These are phyloP conservation scores for Rhabdomys pumilio DNA, from an alignment of 2,797 vertebrate species.

Conservation along the genomic window DNA sequence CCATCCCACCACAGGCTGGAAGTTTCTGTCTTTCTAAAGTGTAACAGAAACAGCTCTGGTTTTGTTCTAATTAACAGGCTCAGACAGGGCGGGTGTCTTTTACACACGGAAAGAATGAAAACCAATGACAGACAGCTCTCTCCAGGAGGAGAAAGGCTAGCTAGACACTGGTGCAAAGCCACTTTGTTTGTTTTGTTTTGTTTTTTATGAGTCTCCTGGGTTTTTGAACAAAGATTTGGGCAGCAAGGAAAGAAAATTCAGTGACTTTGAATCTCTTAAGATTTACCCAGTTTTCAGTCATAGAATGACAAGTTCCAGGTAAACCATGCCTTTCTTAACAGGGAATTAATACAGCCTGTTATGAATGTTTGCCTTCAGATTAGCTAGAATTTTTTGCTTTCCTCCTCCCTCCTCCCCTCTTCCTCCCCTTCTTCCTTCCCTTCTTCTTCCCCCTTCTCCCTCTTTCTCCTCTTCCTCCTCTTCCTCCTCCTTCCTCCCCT, in stretches of 20 bases:
- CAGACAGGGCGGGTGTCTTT: conserved; percentile 63
- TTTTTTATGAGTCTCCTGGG: conserved; percentile 61
- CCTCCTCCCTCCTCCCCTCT: neutral
- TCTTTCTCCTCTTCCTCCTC: too few relatives aligned
- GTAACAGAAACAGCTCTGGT: conserved; percentile 71
- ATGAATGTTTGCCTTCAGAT: conserved; percentile 80
- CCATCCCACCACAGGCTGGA: neutral
- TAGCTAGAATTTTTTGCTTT: conserved; percentile 37
- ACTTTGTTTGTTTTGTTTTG: neutral
- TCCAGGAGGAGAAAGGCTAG: conserved; percentile 55
- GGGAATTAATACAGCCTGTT: conserved; percentile 66
- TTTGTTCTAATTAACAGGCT: conserved; percentile 81
- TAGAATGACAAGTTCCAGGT: conserved; percentile 80
- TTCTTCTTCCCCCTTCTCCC: rapidly evolving
- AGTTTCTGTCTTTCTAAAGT: conserved; percentile 59
- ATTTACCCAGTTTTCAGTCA: conserved; percentile 76
- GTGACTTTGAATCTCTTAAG: conserved; percentile 55
- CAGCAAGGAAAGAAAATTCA: conserved; percentile 18
- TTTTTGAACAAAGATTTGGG: conserved; percentile 72
- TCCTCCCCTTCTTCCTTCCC: neutral
- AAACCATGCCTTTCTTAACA: conserved; percentile 71
- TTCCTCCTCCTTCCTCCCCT: too few relatives aligned
- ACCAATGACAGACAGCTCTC: conserved; percentile 69
- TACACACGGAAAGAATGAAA: conserved; percentile 61
- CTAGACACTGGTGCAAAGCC: neutral